phyloP scores from a whole-genome alignment of 2,797 vertebrate genomes.

The Myotis planiceps region DNA sequence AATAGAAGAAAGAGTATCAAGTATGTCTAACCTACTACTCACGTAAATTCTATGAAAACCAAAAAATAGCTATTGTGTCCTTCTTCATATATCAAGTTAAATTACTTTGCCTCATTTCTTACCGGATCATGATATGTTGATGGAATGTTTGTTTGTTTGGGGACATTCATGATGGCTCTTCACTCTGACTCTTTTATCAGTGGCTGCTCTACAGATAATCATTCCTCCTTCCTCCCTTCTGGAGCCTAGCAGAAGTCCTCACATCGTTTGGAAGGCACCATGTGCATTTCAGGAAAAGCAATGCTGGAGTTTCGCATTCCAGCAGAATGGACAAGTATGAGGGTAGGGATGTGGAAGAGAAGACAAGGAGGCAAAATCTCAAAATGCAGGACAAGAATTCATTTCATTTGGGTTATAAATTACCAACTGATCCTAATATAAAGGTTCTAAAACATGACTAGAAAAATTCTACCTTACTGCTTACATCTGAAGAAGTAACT shows the following conservation, averaged over 20 bases:
- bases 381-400: background rate
- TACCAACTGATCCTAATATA: background rate
- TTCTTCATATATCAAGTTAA: background rate
- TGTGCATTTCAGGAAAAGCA: constrained; percentile 50
- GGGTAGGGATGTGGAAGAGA: background rate
- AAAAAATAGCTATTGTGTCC: background rate
- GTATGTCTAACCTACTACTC: background rate
- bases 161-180: background rate
- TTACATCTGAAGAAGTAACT: background rate
- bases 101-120: background rate
- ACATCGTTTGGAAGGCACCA: background rate
- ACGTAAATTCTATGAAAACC: background rate
- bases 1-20: background rate
- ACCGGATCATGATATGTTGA: background rate
- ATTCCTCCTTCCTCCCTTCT: background rate
- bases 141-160: background rate
- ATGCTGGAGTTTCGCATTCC: background rate
- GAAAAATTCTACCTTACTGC: background rate
- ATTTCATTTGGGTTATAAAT: background rate
- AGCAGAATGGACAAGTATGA: background rate
- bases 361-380: background rate
- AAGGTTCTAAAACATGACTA: background rate
- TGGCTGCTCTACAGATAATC: background rate
- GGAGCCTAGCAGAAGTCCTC: background rate
- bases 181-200: background rate